Evolutionary conservation across 2,113 vertebrate species (phyloP), one percentile per base, ranked within the genome.

Genomic region (Nymphicus hollandicus): DNA sequence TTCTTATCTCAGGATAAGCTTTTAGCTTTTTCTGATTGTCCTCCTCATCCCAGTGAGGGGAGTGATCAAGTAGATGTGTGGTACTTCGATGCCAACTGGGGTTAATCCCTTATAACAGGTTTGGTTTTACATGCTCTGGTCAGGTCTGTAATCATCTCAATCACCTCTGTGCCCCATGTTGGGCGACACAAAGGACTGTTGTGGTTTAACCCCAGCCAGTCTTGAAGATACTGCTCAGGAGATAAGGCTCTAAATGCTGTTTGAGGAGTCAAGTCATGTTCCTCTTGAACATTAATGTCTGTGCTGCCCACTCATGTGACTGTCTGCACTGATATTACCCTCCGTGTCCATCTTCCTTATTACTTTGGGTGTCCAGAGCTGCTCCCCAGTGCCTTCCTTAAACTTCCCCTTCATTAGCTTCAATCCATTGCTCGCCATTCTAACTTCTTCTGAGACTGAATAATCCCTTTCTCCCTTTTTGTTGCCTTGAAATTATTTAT

Each of bases 401-500:
- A 89, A 92, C 84, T 91, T 92, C 91, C 87, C 47, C 44, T 90
- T 95, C 95, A 90, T 96, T 94, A 92, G 5, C 53, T 89, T 92
- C 80, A 84, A 76, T 68, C 61, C 81, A 91, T 91, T 94, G 78
- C 65, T 92, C 1, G 2, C 46, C 53, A 52, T 84, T 90, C 86
- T 93, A 93, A 86, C 86, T 96, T 81, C 80, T 93, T 52, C 39
- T 37, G 88, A 95, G 95, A 89, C 80, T 46, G 56, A 93, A 89
- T 86, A 94, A 96, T 95, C 73, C 64, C 50, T 86, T 94, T 88
- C 92, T 86, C 53, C 86, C 33, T 5, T 80, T 93, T 69, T 81
- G 56, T 96, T 94, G 86, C 77, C 86, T 91, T 76, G 77, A 79
- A 95, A 94, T 96, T 96, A 96, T 96, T 97, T 96, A 94, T 96